A percentile compares a stretch with the other conserved stretches of the same genome.
These are phyloP conservation scores for Chironex yamaguchii DNA, from an alignment of 30 jellyfish, hydroid and myxozoan genomes.

Conservation along the genomic window DNA sequence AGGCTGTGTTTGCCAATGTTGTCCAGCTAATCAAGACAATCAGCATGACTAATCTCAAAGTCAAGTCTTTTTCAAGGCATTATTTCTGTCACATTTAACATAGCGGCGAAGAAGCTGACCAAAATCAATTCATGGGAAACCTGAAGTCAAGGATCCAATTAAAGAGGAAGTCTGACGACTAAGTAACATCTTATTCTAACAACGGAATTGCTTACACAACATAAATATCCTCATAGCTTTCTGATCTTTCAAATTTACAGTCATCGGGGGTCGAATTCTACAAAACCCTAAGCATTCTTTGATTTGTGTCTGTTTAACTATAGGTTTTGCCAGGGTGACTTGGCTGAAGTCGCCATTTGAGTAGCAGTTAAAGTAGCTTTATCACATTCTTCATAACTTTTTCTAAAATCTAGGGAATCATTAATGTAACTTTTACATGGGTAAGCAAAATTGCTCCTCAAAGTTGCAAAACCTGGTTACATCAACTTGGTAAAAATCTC, in stretches of 20 bases:
- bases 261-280: not conserved
- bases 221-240: not conserved
- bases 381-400: not conserved
- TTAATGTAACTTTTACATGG: not conserved
- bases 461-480: not conserved
- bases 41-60: conserved; percentile 43
- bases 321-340: not conserved
- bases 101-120: conserved; percentile 52
- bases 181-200: no score
- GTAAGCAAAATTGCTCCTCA: not conserved
- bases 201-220: no score
- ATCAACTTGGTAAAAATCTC: conserved; percentile 10
- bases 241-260: not conserved
- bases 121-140: no score
- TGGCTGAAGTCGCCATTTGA: not conserved
- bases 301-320: not conserved
- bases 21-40: conserved; percentile 50
- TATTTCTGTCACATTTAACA: conserved; percentile 5
- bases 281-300: conserved; percentile 2
- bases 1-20: conserved; percentile 56
- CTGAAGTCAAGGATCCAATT: not conserved
- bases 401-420: not conserved
- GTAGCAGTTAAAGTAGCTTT: not conserved
- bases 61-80: conserved; percentile 34
- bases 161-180: not conserved